Percentiles rank a stretch among this genome's conserved stretches.
Conservation (phyloP, 2,888 invertebrate genomes). For the Holacanthella duospinosa region DNA sequence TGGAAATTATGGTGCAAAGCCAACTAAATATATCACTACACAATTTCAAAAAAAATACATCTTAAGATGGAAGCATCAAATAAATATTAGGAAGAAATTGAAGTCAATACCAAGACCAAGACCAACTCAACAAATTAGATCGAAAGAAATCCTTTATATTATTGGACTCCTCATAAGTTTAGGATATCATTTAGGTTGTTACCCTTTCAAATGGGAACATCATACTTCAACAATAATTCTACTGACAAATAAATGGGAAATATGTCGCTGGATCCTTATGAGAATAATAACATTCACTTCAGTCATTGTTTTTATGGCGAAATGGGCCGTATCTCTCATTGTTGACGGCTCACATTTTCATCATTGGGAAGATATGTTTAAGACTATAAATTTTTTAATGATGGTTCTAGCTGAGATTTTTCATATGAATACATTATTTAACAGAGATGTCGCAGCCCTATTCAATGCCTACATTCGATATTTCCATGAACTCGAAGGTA, state of each 20-base stretch:
- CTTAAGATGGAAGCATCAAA: too few species aligned
- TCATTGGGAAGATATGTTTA: neutral
- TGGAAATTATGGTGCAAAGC: too few species aligned
- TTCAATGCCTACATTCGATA: neutral
- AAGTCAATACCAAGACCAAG: too few species aligned
- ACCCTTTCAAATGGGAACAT: neutral
- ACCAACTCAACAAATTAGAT: too few species aligned
- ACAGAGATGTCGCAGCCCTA: neutral
- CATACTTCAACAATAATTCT: neutral
- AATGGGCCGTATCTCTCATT: neutral
- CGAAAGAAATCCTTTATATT: too few species aligned
- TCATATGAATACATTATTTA: neutral
- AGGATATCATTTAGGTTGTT: neutral
- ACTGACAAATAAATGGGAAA: neutral
- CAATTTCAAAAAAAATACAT: too few species aligned
- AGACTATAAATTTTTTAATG: neutral
- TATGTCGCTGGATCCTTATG: neutral
- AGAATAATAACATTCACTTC: neutral
- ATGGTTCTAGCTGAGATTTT: neutral
- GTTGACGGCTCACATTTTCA: neutral
- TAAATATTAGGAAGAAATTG: too few species aligned
- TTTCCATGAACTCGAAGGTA: neutral
- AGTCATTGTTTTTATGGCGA: neutral
- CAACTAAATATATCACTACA: too few species aligned
- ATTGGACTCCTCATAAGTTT: neutral